These are phyloP conservation scores for Netelia inedita DNA, from an alignment of 2,888 invertebrate species.

Conservation along the genomic window DNA sequence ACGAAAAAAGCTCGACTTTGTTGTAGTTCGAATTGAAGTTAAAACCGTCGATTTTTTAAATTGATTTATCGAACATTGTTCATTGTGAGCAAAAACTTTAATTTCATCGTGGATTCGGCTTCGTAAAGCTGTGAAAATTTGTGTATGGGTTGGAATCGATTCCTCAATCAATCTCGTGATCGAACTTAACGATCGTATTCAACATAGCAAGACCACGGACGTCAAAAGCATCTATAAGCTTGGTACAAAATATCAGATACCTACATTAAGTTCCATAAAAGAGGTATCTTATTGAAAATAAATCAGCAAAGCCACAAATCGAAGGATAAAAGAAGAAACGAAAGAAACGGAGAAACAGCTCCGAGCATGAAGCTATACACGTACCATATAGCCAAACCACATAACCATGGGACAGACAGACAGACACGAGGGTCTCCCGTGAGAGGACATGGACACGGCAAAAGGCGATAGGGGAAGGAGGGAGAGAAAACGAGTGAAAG, in stretches of 20 bases:
- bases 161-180: neutral
- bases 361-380: conserved; percentile 46
- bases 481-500: conserved; percentile 35
- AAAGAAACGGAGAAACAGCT: neutral
- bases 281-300: neutral
- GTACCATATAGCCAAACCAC: conserved; percentile 32
- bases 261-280: conserved; percentile 3
- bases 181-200: neutral
- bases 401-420: conserved; percentile 23
- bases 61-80: no score
- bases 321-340: conserved; percentile 1
- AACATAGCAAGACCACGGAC: conserved; percentile 30
- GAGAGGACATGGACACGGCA: conserved; percentile 23
- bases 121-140: no score
- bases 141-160: no score
- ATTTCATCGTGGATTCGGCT: no score
- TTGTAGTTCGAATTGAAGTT: no score
- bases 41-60: no score
- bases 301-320: conserved; percentile 1
- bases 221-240: conserved; percentile 23
- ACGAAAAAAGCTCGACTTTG: no score
- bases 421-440: conserved; percentile 21
- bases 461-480: conserved; percentile 11
- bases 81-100: no score
- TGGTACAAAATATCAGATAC: neutral